These are phyloP conservation scores for Melipona bicolor DNA, from an alignment of 2,888 invertebrate genomes.

Conservation along the genomic window DNA sequence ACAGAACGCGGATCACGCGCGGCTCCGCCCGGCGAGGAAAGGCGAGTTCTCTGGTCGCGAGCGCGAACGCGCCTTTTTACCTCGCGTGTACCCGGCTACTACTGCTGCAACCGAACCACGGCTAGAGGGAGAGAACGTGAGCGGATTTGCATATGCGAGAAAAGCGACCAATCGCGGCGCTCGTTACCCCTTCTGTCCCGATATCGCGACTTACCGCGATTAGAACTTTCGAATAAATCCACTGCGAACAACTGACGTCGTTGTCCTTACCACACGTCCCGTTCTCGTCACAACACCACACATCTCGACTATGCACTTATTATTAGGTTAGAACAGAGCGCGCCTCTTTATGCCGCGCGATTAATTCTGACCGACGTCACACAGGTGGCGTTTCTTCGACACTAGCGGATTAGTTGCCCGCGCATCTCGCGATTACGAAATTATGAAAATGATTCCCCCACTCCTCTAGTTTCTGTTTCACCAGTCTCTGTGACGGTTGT, in stretches of 20 bases:
- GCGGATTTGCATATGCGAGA: conserved; percentile 65
- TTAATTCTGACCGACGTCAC: background rate
- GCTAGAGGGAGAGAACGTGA: conserved; percentile 38
- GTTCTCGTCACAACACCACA: background rate
- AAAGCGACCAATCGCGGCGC: conserved; percentile 56
- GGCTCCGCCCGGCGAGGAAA: conserved; percentile 73
- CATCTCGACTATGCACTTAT: background rate
- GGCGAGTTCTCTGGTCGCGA: conserved; percentile 59
- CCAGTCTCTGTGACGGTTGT: no score
- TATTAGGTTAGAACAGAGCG: background rate
- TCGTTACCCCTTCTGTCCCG: conserved; percentile 34
- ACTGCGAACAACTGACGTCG: background rate
- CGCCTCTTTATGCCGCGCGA: background rate
- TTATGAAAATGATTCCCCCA: background rate
- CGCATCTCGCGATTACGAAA: background rate
- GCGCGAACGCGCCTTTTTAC: conserved; percentile 72
- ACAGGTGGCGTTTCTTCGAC: conserved; percentile 2
- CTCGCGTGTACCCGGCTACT: conserved; percentile 64
- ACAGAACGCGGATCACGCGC: conserved; percentile 76
- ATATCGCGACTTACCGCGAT: conserved; percentile 2
- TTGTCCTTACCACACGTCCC: background rate
- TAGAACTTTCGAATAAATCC: background rate
- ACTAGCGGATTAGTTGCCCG: no score
- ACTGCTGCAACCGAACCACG: conserved; percentile 25
- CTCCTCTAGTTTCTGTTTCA: no score